These are phyloP conservation scores for Paradoxurus hermaphroditus DNA, from an alignment of 2,113 vertebrate genomes.

Conservation along the genomic window DNA sequence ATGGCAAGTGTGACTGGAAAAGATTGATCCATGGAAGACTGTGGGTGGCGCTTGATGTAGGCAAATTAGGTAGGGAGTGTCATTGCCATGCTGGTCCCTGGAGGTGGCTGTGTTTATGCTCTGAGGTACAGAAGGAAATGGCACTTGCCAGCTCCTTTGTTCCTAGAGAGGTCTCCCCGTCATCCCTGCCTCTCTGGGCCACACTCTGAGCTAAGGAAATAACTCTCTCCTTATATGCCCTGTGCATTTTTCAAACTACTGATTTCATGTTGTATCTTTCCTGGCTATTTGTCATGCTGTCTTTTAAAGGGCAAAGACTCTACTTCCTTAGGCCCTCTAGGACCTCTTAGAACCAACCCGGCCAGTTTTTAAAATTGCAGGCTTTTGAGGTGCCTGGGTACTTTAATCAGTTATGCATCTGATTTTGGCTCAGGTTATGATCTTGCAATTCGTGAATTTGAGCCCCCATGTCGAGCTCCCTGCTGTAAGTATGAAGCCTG, in stretches of 20 bases:
- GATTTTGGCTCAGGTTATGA: too few species aligned
- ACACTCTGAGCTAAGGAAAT: background rate
- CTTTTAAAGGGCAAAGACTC: background rate
- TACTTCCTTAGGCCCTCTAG: background rate
- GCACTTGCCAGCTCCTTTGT: background rate
- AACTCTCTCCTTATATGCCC: background rate
- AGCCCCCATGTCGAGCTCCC: too few species aligned
- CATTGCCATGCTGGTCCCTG: background rate
- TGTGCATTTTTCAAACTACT: background rate
- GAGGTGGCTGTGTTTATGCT: background rate
- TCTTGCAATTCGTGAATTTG: too few species aligned
- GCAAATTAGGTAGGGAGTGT: background rate
- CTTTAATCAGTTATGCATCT: too few species aligned
- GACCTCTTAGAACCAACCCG: background rate
- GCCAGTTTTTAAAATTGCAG: background rate
- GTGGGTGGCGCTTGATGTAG: background rate
- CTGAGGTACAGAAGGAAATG: too few species aligned
- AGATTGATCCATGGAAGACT: background rate
- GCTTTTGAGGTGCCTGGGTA: background rate
- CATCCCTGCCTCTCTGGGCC: background rate
- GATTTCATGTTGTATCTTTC: background rate
- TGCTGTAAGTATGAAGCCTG: too few species aligned
- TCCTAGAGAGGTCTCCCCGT: background rate
- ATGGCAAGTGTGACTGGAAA: background rate
- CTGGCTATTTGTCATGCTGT: background rate